A percentile compares a stretch with the other conserved stretches of the same genome.
These are phyloP conservation scores for Oncorhynchus tshawytscha DNA, from an alignment of 2,113 vertebrate species.

Conservation along the genomic window DNA sequence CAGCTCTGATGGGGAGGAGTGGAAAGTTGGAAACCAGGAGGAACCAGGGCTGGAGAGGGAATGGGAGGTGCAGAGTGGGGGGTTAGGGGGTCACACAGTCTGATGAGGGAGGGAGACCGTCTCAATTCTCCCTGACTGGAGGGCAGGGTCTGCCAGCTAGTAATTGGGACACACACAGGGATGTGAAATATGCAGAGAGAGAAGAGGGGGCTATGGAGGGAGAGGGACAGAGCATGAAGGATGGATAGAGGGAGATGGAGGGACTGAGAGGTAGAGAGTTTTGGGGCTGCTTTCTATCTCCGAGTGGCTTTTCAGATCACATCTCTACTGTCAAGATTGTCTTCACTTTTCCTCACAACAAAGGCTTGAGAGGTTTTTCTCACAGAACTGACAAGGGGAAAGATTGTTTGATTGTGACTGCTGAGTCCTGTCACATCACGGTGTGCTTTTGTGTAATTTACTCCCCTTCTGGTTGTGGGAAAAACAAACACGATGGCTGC, in stretches of 20 bases:
- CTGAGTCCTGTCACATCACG: background rate
- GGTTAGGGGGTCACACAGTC: background rate
- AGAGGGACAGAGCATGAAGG: background rate
- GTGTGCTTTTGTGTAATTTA: background rate
- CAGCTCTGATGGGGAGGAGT: background rate
- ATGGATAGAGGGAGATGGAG: background rate
- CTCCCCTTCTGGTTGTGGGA: background rate
- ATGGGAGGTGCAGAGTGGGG: background rate
- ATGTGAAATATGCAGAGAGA: slow-evolving; percentile 17
- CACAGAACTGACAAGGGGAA: background rate
- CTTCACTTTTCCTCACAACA: background rate
- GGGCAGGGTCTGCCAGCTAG: background rate
- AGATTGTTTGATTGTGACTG: background rate
- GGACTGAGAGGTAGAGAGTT: background rate
- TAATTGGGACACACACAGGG: slow-evolving; percentile 26
- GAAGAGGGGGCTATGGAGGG: background rate
- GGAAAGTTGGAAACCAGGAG: background rate
- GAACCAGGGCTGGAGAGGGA: background rate
- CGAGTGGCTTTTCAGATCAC: slow-evolving; percentile 11
- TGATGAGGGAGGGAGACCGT: background rate
- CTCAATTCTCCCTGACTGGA: background rate
- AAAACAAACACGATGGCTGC: background rate
- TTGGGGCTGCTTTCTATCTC: background rate
- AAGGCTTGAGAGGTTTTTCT: background rate
- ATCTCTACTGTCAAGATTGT: background rate